Evolutionary conservation across 2,113 vertebrate genomes (phyloP).

Genomic region (Mormyrus lacerda): DNA sequence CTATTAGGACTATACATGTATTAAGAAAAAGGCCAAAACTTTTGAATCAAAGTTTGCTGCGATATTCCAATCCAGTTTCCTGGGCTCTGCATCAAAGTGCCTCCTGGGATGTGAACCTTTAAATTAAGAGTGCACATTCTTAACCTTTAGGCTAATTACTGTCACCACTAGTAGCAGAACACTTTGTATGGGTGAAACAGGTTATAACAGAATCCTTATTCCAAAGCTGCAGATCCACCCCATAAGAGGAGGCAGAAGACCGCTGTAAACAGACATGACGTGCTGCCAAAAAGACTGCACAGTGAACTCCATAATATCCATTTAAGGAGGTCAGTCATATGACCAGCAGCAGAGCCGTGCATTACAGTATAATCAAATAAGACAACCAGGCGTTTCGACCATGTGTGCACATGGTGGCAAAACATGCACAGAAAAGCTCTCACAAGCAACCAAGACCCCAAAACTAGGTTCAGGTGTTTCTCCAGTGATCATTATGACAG

Average conservation of each 20-base stretch:
- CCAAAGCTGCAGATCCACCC: not conserved
- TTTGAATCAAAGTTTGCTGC: not conserved
- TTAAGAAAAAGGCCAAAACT: not conserved
- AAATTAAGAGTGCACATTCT: not conserved
- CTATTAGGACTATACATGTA: not conserved
- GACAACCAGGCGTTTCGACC: not conserved
- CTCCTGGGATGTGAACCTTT: not conserved
- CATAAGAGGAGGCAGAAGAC: not conserved
- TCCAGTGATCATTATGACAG: not conserved
- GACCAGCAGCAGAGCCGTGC: not conserved
- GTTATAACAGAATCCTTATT: not conserved
- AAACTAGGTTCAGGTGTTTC: not conserved
- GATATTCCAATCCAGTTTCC: not conserved
- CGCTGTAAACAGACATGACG: not conserved
- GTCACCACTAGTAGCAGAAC: not conserved
- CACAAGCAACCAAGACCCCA: not conserved
- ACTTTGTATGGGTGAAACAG: not conserved
- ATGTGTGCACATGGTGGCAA: not conserved
- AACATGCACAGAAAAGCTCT: not conserved
- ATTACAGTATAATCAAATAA: not conserved
- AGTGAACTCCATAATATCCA: not conserved
- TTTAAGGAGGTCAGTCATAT: not conserved
- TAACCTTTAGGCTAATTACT: not conserved
- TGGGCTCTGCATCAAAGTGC: not conserved
- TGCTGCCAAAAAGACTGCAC: not conserved